phyloP scores from a whole-genome alignment of 2,797 vertebrate genomes.

The Neosilurus hyrtlii region DNA sequence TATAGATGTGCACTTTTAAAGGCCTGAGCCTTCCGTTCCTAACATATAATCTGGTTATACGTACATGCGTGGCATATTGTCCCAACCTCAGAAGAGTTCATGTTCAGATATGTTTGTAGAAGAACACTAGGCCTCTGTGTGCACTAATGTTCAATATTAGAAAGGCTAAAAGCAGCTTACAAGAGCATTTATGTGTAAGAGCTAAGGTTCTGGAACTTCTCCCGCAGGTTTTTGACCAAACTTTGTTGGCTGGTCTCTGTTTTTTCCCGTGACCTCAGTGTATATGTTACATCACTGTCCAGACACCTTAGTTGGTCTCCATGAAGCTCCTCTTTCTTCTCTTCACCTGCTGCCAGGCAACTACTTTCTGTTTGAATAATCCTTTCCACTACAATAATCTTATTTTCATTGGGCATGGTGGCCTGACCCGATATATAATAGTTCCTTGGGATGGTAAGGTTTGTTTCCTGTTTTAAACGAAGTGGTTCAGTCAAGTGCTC shows the following conservation, averaged over 20 bases:
- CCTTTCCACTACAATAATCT: conserved; percentile 73
- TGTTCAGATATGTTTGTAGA: neutral
- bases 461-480: conserved; percentile 63
- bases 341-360: conserved; percentile 53
- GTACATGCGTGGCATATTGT: neutral
- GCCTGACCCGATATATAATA: conserved; percentile 66
- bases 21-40: neutral
- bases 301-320: conserved; percentile 37
- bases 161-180: neutral
- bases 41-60: neutral
- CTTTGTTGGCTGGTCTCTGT: conserved; percentile 68
- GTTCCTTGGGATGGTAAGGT: conserved; percentile 55
- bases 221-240: conserved; percentile 85
- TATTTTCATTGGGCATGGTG: conserved; percentile 64
- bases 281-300: conserved; percentile 43
- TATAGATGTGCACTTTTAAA: conserved; percentile 4
- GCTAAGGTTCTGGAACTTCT: conserved; percentile 88
- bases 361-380: neutral
- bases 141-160: conserved; percentile 5
- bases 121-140: neutral
- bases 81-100: conserved; percentile 3
- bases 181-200: conserved; percentile 63
- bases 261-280: conserved; percentile 58
- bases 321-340: conserved; percentile 58
- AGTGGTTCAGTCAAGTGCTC: conserved; percentile 56